These are phyloP conservation scores for Limnothrissa miodon DNA, from an alignment of 2,113 vertebrate species.

Conservation along the genomic window DNA sequence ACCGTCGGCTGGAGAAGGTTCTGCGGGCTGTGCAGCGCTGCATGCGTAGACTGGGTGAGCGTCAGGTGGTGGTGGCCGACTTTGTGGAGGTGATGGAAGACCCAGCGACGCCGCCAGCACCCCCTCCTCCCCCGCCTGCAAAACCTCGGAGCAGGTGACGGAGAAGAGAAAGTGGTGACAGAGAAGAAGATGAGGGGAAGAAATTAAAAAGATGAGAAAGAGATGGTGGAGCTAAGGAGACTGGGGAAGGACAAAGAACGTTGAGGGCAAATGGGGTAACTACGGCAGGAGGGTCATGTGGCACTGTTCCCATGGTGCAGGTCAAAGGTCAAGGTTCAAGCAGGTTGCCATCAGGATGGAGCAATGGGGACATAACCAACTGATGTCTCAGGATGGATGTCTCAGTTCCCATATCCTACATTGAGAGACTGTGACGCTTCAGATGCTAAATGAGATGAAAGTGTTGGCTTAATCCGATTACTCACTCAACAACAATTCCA, in stretches of 20 bases:
- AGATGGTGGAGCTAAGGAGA: neutral
- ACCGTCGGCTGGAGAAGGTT: constrained; percentile 80
- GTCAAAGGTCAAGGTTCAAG: neutral
- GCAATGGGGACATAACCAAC: neutral
- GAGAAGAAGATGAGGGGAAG: neutral
- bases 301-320: neutral
- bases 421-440: too few relatives aligned
- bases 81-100: constrained; percentile 32
- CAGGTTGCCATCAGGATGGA: neutral
- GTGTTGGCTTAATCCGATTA: neutral
- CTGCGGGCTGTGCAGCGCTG: constrained; percentile 76
- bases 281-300: neutral
- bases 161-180: neutral
- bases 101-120: constrained; percentile 6
- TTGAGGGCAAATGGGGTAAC: neutral
- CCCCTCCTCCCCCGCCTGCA: neutral
- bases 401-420: too few relatives aligned
- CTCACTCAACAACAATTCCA: neutral
- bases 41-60: constrained; percentile 70
- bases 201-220: neutral
- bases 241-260: too few relatives aligned
- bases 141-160: neutral
- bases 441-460: too few relatives aligned
- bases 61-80: constrained; percentile 73
- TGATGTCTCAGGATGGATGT: too few relatives aligned